Percentiles rank a stretch among this genome's conserved stretches.
These are phyloP conservation scores for Cettia cetti DNA, from an alignment of 2,113 vertebrate species.

Conservation along the genomic window DNA sequence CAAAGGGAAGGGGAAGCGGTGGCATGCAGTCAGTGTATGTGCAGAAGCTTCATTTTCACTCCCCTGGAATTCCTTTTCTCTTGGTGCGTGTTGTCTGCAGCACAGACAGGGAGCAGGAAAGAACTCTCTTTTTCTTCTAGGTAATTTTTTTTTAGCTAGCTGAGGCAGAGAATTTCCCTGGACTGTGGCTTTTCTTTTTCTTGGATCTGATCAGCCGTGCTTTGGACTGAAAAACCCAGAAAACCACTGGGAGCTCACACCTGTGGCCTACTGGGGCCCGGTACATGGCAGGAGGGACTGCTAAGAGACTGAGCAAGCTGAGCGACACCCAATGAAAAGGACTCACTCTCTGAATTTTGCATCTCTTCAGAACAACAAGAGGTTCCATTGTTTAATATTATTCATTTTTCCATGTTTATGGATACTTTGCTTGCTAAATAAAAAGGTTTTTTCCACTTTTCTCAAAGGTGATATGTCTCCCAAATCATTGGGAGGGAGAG, in stretches of 20 bases:
- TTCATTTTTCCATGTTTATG: background rate
- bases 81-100: background rate
- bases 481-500: background rate
- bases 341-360: background rate
- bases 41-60: background rate
- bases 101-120: background rate
- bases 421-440: background rate
- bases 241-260: background rate
- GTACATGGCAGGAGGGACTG: background rate
- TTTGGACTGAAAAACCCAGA: background rate
- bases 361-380: background rate
- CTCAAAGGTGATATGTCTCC: background rate
- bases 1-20: background rate
- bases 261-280: background rate
- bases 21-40: background rate
- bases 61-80: background rate
- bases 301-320: accelerated
- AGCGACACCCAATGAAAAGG: too few relatives aligned
- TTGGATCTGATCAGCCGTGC: background rate
- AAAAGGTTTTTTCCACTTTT: background rate
- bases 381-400: background rate
- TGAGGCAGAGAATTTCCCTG: background rate
- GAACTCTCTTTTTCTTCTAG: background rate
- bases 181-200: background rate
- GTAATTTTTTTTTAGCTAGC: background rate